Evolutionary conservation across 2,113 vertebrate species (phyloP).

Genomic region (Notothenia coriiceps): DNA sequence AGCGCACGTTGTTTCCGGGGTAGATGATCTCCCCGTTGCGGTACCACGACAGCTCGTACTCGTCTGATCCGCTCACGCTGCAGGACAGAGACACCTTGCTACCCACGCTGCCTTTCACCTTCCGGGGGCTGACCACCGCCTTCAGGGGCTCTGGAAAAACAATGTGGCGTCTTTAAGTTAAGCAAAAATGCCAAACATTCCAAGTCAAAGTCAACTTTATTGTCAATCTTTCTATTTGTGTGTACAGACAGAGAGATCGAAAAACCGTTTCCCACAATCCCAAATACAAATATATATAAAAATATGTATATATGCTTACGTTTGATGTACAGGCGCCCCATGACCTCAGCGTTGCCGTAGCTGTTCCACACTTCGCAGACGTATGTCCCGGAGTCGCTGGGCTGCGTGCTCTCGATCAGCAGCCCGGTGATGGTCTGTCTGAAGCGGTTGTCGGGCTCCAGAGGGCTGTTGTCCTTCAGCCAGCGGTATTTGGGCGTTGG

Average conservation of each 20-base stretch:
- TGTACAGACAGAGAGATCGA: too few species aligned
- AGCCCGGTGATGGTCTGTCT: conserved; percentile 92
- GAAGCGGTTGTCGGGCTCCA: conserved; percentile 96
- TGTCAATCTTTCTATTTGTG: too few species aligned
- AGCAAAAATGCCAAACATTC: too few species aligned
- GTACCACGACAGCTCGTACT: conserved; percentile 97
- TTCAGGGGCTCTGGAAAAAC: conserved; percentile 91
- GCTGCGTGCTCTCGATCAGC: conserved; percentile 91
- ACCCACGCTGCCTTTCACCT: conserved; percentile 97
- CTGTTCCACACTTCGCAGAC: conserved; percentile 99
- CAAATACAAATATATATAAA: too few species aligned
- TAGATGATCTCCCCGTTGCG: conserved; percentile 95
- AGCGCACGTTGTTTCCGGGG: conserved; percentile 92
- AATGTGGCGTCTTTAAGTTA: neutral
- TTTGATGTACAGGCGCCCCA: conserved; percentile 93
- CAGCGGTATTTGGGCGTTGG: conserved; percentile 96
- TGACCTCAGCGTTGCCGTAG: conserved; percentile 94
- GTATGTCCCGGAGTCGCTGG: conserved; percentile 93
- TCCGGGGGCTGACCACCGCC: conserved; percentile 93
- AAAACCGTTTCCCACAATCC: too few species aligned
- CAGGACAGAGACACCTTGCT: conserved; percentile 98
- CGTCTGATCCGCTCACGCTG: conserved; percentile 92
- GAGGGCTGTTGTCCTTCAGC: conserved; percentile 96
- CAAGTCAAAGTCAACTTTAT: too few species aligned
- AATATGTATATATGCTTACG: conserved; percentile 86